These are phyloP conservation scores for Beaufortia kweichowensis DNA, from an alignment of 2,113 vertebrate genomes.

Conservation along the genomic window DNA sequence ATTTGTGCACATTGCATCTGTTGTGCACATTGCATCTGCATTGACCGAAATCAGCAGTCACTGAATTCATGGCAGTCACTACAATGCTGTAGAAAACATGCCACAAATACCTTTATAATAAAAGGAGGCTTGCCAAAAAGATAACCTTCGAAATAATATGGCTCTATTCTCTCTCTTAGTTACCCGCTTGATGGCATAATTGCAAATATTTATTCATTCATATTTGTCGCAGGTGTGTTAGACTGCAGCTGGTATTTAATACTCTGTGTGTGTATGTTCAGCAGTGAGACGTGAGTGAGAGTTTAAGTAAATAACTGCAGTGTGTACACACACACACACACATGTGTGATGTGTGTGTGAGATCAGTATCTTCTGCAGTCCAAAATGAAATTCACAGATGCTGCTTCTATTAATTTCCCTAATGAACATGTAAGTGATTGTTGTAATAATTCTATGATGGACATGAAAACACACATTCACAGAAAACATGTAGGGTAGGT, in stretches of 20 bases:
- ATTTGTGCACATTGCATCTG: no score
- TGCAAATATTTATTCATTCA: background rate
- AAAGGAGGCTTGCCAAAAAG: no score
- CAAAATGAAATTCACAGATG: background rate
- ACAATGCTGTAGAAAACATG: no score
- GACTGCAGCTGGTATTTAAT: background rate
- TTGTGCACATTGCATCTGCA: no score
- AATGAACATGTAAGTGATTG: slow-evolving; percentile 1
- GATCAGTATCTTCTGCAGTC: background rate
- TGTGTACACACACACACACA: slow-evolving; percentile 8
- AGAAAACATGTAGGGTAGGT: no score
- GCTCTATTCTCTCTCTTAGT: background rate
- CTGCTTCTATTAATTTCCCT: background rate
- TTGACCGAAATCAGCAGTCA: no score
- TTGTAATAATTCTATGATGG: background rate
- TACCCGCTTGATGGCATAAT: background rate
- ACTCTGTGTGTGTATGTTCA: background rate
- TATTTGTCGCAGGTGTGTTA: background rate
- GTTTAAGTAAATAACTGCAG: slow-evolving; percentile 38
- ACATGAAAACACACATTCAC: no score
- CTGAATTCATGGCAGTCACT: no score
- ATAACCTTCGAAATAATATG: no score
- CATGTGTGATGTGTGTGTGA: background rate
- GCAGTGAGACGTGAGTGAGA: slow-evolving; percentile 38
- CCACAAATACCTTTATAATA: no score